A percentile compares a stretch with the other conserved stretches of the same genome.
Conservation (phyloP, 2,113 vertebrate species). For the Hippotragus niger region DNA sequence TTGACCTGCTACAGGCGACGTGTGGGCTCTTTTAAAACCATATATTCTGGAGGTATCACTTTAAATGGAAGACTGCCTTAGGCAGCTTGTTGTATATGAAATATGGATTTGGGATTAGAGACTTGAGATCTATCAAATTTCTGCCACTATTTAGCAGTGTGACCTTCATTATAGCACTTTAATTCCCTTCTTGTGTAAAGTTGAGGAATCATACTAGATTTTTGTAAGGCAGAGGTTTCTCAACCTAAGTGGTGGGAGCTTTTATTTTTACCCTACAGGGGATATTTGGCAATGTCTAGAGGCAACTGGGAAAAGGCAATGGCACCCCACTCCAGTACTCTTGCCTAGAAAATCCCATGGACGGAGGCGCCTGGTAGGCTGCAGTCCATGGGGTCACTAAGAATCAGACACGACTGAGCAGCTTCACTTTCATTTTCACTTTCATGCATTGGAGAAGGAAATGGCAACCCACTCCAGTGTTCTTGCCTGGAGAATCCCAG, state of each 20-base stretch:
- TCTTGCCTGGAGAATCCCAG: too few relatives aligned
- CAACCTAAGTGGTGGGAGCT: neutral
- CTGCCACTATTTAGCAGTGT: neutral
- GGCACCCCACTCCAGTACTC: too few relatives aligned
- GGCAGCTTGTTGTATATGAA: slow-evolving; percentile 10
- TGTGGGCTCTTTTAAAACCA: neutral
- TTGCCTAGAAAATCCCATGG: too few relatives aligned
- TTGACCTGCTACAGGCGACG: neutral
- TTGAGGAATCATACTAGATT: neutral
- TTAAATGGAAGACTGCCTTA: neutral
- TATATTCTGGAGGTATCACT: neutral
- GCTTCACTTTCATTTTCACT: too few relatives aligned
- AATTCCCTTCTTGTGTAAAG: neutral
- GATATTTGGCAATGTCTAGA: neutral
- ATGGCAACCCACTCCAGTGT: too few relatives aligned
- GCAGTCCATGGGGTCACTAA: too few relatives aligned
- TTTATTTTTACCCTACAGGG: neutral
- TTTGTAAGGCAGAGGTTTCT: neutral
- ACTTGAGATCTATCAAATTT: neutral
- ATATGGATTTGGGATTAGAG: slow-evolving; percentile 7
- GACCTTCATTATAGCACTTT: neutral
- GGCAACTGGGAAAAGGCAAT: neutral
- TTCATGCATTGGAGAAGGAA: too few relatives aligned
- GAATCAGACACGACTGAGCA: too few relatives aligned
- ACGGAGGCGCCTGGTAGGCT: too few relatives aligned